Evolutionary conservation across 2,113 vertebrate species (phyloP).

Genomic region (Corynorhinus townsendii): DNA sequence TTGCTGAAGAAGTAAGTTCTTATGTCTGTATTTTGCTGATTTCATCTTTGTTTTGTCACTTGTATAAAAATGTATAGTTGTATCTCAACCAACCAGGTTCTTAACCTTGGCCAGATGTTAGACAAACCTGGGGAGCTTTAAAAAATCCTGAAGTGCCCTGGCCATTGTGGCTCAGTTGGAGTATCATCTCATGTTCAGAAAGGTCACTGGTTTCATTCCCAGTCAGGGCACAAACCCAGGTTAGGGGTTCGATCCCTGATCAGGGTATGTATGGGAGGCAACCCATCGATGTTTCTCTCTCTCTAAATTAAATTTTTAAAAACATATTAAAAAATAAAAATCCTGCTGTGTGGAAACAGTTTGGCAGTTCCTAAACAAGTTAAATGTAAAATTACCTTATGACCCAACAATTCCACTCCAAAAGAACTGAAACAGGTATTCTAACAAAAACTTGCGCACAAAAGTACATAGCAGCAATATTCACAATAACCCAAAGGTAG

Average conservation of each 20-base stretch:
- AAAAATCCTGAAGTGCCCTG: not conserved
- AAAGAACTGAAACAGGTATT: not conserved
- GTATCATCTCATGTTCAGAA: not conserved
- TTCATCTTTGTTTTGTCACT: not conserved
- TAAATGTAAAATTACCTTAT: not conserved
- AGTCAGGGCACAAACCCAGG: not conserved
- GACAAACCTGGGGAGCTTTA: not conserved
- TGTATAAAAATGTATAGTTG: not conserved
- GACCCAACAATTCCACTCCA: not conserved
- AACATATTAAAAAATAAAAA: not conserved
- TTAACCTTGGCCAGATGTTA: not conserved
- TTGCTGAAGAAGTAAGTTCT: not conserved
- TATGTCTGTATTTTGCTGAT: not conserved
- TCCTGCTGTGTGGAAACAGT: not conserved
- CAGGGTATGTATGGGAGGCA: not conserved
- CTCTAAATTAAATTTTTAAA: not conserved
- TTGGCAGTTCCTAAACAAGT: not conserved
- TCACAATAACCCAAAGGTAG: not conserved
- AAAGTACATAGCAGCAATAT: not conserved
- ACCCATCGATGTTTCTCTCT: not conserved
- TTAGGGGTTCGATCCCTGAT: not conserved
- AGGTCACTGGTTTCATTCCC: not conserved
- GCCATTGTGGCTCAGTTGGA: not conserved
- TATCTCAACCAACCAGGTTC: not conserved
- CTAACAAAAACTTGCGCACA: not conserved